A percentile compares a stretch with the other conserved stretches of the same genome.
Evolutionary conservation across 2,797 vertebrate species (phyloP).

Genomic region (Pagetopsis macropterus): DNA sequence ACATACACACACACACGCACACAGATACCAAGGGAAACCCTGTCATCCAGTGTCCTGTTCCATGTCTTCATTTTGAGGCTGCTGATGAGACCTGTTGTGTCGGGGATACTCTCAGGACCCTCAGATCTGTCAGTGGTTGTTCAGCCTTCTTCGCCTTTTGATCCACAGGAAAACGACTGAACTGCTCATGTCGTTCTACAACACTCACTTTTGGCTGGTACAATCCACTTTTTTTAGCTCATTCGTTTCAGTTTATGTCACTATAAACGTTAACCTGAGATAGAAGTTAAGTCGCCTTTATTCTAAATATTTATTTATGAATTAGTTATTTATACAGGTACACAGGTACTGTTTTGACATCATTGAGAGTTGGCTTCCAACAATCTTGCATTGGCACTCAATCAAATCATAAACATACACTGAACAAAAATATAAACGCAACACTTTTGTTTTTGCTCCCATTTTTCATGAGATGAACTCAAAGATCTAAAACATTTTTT

Average conservation of each 20-base stretch:
- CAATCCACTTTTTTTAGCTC: background rate
- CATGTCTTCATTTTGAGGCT: slow-evolving; percentile 60
- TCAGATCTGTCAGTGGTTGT: slow-evolving; percentile 51
- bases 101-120: slow-evolving; percentile 50
- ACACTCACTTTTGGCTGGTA: background rate
- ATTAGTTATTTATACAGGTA: background rate
- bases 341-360: background rate
- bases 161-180: slow-evolving; percentile 36
- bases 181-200: slow-evolving; percentile 26
- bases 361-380: background rate
- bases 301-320: background rate
- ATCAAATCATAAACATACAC: background rate
- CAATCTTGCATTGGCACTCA: background rate
- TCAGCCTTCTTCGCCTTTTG: slow-evolving; percentile 55
- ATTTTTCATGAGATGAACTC: no score
- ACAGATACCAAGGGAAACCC: slow-evolving; percentile 51
- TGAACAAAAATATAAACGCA: no score
- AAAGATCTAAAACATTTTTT: no score
- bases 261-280: background rate
- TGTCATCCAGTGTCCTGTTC: slow-evolving; percentile 66
- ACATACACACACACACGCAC: background rate
- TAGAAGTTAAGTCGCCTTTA: background rate
- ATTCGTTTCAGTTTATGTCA: background rate
- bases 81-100: slow-evolving; percentile 63
- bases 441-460: no score